A percentile compares a stretch with the other conserved stretches of the same genome.
phyloP scores from a whole-genome alignment of 2,888 invertebrate genomes.

The Ochropacha duplaris region DNA sequence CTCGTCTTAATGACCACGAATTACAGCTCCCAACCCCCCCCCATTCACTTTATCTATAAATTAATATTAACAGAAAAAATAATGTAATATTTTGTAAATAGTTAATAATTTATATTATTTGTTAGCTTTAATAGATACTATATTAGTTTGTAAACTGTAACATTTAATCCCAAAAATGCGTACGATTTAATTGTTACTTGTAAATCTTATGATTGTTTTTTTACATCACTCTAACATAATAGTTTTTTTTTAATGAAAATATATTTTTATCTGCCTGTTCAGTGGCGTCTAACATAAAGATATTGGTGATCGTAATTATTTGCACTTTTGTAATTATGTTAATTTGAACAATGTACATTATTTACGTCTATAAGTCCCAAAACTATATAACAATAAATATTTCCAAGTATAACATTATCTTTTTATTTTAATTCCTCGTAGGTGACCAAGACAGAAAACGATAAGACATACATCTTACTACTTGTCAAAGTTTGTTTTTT shows the following conservation, averaged over 20 bases:
- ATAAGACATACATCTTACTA: no score
- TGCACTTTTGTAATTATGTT: constrained; percentile 21
- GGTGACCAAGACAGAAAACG: background rate
- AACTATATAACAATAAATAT: constrained; percentile 75
- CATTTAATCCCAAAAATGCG: constrained; percentile 74
- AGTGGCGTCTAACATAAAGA: constrained; percentile 10
- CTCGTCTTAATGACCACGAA: constrained; percentile 18
- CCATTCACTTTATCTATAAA: constrained; percentile 25
- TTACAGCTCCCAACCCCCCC: constrained; percentile 13
- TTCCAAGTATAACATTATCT: constrained; percentile 42
- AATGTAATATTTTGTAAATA: constrained; percentile 81
- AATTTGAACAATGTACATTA: constrained; percentile 58
- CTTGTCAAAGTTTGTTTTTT: no score
- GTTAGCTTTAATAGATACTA: constrained; percentile 81
- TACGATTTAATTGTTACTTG: constrained; percentile 53
- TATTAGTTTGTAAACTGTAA: constrained; percentile 50
- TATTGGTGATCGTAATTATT: constrained; percentile 20
- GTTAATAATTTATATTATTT: constrained; percentile 70
- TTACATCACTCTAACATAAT: constrained; percentile 41
- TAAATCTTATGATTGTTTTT: constrained; percentile 35
- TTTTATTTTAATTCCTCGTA: constrained; percentile 11
- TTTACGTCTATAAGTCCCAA: constrained; percentile 59
- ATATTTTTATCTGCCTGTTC: constrained; percentile 15
- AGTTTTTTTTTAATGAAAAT: constrained; percentile 23
- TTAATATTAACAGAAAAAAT: constrained; percentile 8